These are phyloP conservation scores for Corvus moneduloides DNA, from an alignment of 2,113 vertebrate species.

Conservation along the genomic window DNA sequence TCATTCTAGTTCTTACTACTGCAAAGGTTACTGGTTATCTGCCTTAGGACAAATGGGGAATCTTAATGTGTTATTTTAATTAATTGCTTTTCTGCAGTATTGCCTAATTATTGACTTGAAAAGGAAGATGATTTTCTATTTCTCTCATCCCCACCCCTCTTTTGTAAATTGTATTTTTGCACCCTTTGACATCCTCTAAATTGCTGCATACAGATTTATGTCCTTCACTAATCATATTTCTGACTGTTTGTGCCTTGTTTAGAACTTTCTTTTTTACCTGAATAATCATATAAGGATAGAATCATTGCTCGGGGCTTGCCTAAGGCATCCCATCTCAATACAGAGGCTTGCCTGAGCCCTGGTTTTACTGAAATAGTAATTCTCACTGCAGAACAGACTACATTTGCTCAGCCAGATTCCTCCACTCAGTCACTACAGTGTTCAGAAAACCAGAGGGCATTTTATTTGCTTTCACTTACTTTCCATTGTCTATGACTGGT, in stretches of 20 bases:
- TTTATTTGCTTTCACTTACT: neutral
- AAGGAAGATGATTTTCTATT: neutral
- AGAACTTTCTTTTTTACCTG: conserved; percentile 18
- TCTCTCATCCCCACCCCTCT: accelerated
- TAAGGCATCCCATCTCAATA: conserved; percentile 5
- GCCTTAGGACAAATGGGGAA: neutral
- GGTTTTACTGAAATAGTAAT: neutral
- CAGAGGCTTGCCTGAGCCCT: neutral
- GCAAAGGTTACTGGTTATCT: neutral
- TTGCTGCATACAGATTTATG: neutral
- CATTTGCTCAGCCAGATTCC: neutral
- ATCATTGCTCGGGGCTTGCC: conserved; percentile 32
- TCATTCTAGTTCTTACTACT: neutral
- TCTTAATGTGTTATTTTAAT: neutral
- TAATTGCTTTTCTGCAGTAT: neutral
- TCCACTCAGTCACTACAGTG: neutral
- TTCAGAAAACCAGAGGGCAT: neutral
- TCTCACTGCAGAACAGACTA: neutral
- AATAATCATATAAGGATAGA: conserved; percentile 18
- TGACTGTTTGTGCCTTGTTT: neutral
- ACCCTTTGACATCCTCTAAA: neutral
- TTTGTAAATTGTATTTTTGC: neutral
- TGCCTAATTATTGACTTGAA: neutral
- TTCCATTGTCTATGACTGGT: neutral
- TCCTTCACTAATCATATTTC: neutral